Conservation (phyloP, 2,797 vertebrate genomes). For the Fistularia tabacaria region DNA sequence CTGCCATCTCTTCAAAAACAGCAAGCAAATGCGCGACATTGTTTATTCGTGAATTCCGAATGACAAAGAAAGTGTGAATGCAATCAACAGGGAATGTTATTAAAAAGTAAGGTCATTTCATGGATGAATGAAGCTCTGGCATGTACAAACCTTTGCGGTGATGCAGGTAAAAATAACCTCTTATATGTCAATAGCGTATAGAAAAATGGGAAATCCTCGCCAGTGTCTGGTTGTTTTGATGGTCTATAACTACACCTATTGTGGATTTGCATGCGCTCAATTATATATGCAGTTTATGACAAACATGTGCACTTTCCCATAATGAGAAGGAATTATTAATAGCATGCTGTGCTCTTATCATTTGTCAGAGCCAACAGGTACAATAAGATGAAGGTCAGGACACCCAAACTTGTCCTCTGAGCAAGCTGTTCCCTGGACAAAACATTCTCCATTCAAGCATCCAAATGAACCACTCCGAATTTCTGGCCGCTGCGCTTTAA, state of each 20-base stretch:
- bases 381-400: constrained; percentile 67
- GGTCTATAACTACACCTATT: constrained; percentile 24
- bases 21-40: constrained; percentile 14
- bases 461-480: constrained; percentile 40
- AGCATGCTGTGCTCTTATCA: constrained; percentile 69
- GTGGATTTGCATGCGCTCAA: constrained; percentile 62
- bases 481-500: constrained; percentile 36
- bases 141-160: too few relatives aligned
- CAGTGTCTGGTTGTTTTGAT: constrained; percentile 15
- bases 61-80: too few relatives aligned
- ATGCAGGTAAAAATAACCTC: not conserved
- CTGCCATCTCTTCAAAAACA: constrained; percentile 35
- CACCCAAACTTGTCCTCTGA: constrained; percentile 60
- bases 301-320: constrained; percentile 69
- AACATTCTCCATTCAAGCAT: constrained; percentile 65
- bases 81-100: too few relatives aligned
- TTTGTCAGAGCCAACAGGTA: constrained; percentile 67
- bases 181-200: not conserved
- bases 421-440: constrained; percentile 68
- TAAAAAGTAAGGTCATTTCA: too few relatives aligned
- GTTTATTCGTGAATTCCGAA: not conserved
- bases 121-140: too few relatives aligned
- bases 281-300: constrained; percentile 73
- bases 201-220: constrained; percentile 6
- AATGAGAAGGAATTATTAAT: constrained; percentile 78